Conservation (phyloP, 1,140 invertebrate species). For the Helicoverpa zea region DNA sequence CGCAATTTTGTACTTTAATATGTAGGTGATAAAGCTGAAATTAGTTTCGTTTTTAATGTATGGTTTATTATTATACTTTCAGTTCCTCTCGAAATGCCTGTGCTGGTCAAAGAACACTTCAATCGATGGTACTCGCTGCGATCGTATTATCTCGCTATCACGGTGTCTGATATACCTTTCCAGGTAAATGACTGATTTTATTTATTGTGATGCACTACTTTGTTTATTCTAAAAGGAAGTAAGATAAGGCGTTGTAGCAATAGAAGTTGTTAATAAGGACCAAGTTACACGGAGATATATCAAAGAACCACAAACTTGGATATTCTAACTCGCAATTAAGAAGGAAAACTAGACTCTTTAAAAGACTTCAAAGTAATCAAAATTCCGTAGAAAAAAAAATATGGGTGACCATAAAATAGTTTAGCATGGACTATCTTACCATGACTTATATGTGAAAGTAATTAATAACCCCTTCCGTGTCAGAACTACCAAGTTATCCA, state of each 20-base stretch:
- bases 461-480: no score
- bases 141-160: slow-evolving; percentile 98
- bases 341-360: no score
- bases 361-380: no score
- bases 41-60: neutral
- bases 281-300: neutral
- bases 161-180: slow-evolving; percentile 98
- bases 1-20: neutral
- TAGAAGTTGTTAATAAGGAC: no score
- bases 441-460: no score
- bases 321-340: no score
- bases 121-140: slow-evolving; percentile 99
- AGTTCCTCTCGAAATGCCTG: slow-evolving; percentile 98
- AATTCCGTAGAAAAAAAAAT: no score
- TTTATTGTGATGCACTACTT: slow-evolving; percentile 1
- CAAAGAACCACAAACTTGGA: neutral
- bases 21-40: neutral
- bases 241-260: neutral
- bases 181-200: slow-evolving; percentile 89
- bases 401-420: no score
- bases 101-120: slow-evolving; percentile 97
- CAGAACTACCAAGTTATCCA: no score
- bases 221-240: neutral
- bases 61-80: slow-evolving; percentile 60
- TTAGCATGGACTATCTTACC: no score